A percentile compares a stretch with the other conserved stretches of the same genome.
Evolutionary conservation across 1,140 invertebrate genomes (phyloP).

Genomic region (Homarus americanus): DNA sequence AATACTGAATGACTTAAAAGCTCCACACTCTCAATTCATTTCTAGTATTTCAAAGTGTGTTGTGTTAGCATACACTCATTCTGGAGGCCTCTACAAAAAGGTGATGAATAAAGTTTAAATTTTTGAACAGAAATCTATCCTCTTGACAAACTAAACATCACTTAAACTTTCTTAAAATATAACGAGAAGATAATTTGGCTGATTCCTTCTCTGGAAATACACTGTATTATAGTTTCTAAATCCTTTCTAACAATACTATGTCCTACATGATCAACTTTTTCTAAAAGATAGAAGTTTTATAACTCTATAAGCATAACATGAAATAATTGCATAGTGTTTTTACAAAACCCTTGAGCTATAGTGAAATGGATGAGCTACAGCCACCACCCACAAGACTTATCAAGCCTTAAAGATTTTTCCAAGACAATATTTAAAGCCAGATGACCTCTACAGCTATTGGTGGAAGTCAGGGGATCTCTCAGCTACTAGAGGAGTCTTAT

Average conservation of each 20-base stretch:
- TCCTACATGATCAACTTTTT: neutral
- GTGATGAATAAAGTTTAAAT: neutral
- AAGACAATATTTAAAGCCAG: neutral
- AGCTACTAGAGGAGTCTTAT: neutral
- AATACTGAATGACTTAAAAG: too few relatives aligned
- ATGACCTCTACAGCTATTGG: neutral
- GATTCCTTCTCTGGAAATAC: neutral
- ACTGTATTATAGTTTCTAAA: neutral
- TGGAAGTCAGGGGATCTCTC: neutral
- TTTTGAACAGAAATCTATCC: neutral
- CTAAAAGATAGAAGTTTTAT: slow-evolving; percentile 2
- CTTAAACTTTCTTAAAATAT: neutral
- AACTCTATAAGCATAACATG: slow-evolving; percentile 26
- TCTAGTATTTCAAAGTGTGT: neutral
- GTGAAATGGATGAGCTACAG: slow-evolving; percentile 8
- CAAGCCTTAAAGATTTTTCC: neutral
- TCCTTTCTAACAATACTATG: neutral
- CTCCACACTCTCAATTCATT: neutral
- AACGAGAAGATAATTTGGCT: neutral
- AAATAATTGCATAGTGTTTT: slow-evolving; percentile 37
- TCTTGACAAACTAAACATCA: neutral
- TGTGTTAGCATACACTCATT: neutral
- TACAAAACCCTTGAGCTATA: slow-evolving; percentile 37
- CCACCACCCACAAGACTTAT: slow-evolving; percentile 12
- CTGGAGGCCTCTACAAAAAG: neutral